Evolutionary conservation across 2,888 invertebrate species (phyloP), one percentile per base, ranked within the genome.

Genomic region (Polydrusus tereticollis): DNA sequence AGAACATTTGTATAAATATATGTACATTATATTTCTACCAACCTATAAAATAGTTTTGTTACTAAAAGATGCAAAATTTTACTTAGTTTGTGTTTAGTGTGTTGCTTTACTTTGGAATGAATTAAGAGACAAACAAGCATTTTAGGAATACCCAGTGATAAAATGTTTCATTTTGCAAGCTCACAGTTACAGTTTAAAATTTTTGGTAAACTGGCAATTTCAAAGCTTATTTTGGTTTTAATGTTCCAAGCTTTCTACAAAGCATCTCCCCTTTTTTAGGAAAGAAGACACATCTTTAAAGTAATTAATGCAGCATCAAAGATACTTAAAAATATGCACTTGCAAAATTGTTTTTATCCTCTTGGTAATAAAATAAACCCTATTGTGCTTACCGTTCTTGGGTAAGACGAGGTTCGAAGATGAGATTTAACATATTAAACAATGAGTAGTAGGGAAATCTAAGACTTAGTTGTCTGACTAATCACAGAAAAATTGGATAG

Each of bases 1-100:
- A 62, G 62, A 69, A 69, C 41, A 62, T 69, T 52, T 63, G 60
- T 59, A 60, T 50, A 59, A 21, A 68, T 62, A 52, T 66, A 66
- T 66, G 21, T 66, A 66, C 66, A 57, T 38, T 65, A 38, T 66
- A 66, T 58, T 57, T 57, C 57, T 66, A 66, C 57, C 45, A 45
- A 57, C 57, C 57, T 66, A 66, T 66, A 66, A 66, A 66, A 66
- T 58, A 66, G 66, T 41, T 45, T 33, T 66, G 45, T 57, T 66
- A 66, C 45, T 66, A 58, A 58, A 66, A 21, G 57, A 36, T 66
- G 66, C 66, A 66, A 66, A 66, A 66, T 66, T 57, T 66, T 66
- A 66, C 66, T 66, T 23, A 29, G 29, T 29, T 55, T 47, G 3
- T 26, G 26, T 3, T 26, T 5, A 5, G 16, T 55, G 52, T 50